Conservation (phyloP, 2,888 invertebrate genomes). For the Tribolium freemani region DNA sequence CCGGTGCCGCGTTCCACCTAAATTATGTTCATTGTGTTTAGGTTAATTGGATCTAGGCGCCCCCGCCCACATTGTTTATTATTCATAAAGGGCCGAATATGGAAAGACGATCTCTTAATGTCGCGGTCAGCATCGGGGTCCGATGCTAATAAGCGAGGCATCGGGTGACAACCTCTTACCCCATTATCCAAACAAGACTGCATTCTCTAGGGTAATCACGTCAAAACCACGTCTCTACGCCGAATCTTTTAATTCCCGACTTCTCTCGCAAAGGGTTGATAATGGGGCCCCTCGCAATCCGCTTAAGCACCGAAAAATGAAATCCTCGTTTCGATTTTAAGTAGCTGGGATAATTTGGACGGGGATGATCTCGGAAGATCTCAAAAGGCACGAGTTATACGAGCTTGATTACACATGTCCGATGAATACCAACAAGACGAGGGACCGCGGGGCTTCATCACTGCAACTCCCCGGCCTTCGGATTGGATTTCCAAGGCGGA, state of each 20-base stretch:
- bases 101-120: constrained; percentile 62
- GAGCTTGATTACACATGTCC: constrained; percentile 59
- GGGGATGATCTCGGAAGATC: constrained; percentile 32
- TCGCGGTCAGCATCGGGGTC: constrained; percentile 55
- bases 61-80: constrained; percentile 54
- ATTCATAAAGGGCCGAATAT: constrained; percentile 57
- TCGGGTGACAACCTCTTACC: constrained; percentile 59
- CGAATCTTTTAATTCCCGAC: constrained; percentile 39
- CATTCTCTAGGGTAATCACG: constrained; percentile 60
- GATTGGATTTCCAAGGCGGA: constrained; percentile 49
- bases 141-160: constrained; percentile 49
- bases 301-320: constrained; percentile 29
- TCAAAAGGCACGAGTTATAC: constrained; percentile 53
- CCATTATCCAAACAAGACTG: constrained; percentile 61
- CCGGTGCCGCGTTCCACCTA: neutral
- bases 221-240: constrained; percentile 38
- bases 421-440: constrained; percentile 60
- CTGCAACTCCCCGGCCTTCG: constrained; percentile 42
- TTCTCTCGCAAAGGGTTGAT: constrained; percentile 13
- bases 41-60: constrained; percentile 36
- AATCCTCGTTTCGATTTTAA: constrained; percentile 30
- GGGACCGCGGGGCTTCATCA: constrained; percentile 56
- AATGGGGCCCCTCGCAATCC: constrained; percentile 12
- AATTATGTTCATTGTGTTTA: constrained; percentile 39
- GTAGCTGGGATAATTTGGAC: constrained; percentile 34